These are phyloP conservation scores for Phalacrocorax pelagicus DNA, from an alignment of 2,113 vertebrate species.

Conservation along the genomic window DNA sequence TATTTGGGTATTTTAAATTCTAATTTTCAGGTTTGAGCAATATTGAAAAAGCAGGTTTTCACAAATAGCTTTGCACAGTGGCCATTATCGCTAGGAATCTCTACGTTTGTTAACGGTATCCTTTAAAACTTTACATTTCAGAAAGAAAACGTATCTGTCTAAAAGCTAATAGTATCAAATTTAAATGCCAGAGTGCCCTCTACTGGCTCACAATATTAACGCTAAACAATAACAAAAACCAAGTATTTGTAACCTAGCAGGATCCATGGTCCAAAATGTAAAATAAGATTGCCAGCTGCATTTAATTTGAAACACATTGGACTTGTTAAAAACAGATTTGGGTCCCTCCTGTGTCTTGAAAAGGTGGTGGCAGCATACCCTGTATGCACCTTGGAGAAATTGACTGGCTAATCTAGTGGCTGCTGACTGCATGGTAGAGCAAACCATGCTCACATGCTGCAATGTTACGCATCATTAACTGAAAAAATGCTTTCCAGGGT, in stretches of 20 bases:
- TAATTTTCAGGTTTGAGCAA: neutral
- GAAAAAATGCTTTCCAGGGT: neutral
- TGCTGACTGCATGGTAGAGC: neutral
- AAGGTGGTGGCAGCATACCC: neutral
- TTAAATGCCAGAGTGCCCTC: constrained; percentile 64
- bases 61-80: neutral
- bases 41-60: neutral
- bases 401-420: neutral
- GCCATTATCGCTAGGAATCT: neutral
- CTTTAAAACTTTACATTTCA: neutral
- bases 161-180: neutral
- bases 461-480: neutral
- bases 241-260: neutral
- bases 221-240: neutral
- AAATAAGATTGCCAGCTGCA: neutral
- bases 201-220: constrained; percentile 9
- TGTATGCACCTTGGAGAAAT: neutral
- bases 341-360: neutral
- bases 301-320: neutral
- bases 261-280: neutral
- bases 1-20: neutral
- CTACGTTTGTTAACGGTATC: neutral
- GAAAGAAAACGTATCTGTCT: accelerated
- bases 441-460: neutral
- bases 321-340: neutral